phyloP scores from a whole-genome alignment of 2,113 vertebrate species.

The Tachuris rubrigastra region DNA sequence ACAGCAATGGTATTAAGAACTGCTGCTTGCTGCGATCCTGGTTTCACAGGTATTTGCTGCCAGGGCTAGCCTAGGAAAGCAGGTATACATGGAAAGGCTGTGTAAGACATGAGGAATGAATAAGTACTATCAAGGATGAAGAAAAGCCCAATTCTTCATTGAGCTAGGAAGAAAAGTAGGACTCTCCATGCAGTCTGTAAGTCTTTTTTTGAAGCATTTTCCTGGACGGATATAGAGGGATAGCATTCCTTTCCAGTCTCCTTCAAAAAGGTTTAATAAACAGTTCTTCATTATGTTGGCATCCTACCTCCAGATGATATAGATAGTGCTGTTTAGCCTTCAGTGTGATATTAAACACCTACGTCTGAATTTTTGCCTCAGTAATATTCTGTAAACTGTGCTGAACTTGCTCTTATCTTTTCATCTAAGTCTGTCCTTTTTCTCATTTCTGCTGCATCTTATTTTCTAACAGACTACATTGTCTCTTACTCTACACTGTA shows the following conservation, averaged over 20 bases:
- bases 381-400: neutral
- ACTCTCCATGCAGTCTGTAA: neutral
- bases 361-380: neutral
- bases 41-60: neutral
- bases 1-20: neutral
- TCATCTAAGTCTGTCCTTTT: neutral
- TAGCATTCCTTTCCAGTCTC: neutral
- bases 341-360: conserved; percentile 21
- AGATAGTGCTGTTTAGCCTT: neutral
- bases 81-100: neutral
- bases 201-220: neutral
- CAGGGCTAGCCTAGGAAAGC: neutral
- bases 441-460: neutral
- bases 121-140: neutral
- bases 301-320: conserved; percentile 4
- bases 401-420: neutral
- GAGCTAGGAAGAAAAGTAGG: neutral
- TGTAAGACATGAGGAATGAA: neutral
- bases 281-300: neutral
- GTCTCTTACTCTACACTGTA: neutral
- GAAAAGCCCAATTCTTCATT: neutral
- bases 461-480: neutral
- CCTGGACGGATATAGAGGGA: neutral
- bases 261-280: conserved; percentile 15
- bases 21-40: neutral